Evolutionary conservation across 2,797 vertebrate species (phyloP).

Genomic region (Lophius americanus): DNA sequence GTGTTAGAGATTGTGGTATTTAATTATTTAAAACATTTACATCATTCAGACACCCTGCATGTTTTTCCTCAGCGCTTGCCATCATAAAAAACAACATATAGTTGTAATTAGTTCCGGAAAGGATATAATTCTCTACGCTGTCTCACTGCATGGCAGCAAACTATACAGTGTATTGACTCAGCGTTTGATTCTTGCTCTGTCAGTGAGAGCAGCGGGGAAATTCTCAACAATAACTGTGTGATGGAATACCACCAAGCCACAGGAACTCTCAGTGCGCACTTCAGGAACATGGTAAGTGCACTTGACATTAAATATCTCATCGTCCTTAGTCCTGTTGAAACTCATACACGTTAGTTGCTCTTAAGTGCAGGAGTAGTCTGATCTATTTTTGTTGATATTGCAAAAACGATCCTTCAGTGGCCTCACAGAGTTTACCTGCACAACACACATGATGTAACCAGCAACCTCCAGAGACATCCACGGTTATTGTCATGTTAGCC

Average conservation of each 20-base stretch:
- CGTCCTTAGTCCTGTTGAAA: neutral
- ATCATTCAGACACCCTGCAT: neutral
- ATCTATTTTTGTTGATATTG: no score
- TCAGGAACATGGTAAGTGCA: constrained; percentile 88
- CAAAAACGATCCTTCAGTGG: constrained; percentile 7
- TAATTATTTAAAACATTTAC: no score
- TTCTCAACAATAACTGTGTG: constrained; percentile 96
- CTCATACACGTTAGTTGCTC: neutral
- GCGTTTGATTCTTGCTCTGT: constrained; percentile 9
- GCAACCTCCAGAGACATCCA: constrained; percentile 7
- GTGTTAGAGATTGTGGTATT: neutral
- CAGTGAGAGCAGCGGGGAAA: constrained; percentile 96
- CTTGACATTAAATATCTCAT: neutral
- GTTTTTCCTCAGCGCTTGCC: neutral
- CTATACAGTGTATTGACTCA: constrained; percentile 26
- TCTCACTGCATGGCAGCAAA: constrained; percentile 5
- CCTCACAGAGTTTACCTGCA: constrained; percentile 1
- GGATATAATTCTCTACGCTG: constrained; percentile 2
- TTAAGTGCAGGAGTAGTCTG: neutral
- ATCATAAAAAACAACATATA: neutral
- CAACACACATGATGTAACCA: constrained; percentile 19
- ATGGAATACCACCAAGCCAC: constrained; percentile 92
- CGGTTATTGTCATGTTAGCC: constrained; percentile 32
- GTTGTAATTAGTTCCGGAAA: constrained; percentile 22
- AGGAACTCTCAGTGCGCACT: constrained; percentile 87